phyloP scores from a whole-genome alignment of 2,888 invertebrate species.

The Drosophila recens region DNA sequence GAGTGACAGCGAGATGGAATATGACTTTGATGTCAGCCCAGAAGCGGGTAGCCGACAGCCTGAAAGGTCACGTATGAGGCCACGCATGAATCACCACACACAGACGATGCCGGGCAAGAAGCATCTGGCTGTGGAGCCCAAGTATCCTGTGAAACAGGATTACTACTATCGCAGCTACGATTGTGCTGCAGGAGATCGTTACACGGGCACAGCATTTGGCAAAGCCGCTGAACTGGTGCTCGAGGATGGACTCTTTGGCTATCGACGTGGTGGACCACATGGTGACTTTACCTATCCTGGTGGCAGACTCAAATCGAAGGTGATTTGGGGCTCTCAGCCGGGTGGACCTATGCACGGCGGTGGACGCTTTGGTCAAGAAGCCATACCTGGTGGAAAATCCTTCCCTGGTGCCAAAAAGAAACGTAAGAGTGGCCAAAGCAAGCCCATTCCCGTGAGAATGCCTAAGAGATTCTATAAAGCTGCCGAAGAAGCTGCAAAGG shows the following conservation, averaged over 20 bases:
- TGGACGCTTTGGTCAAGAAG: slow-evolving; percentile 5
- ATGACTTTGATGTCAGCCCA: slow-evolving; percentile 90
- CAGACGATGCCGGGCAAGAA: slow-evolving; percentile 87
- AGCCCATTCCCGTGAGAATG: slow-evolving; percentile 33
- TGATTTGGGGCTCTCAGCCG: slow-evolving; percentile 4
- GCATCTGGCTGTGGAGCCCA: slow-evolving; percentile 79
- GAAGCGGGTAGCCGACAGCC: slow-evolving; percentile 87
- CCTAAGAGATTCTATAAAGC: slow-evolving; percentile 15
- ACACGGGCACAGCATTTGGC: slow-evolving; percentile 54
- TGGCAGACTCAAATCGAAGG: not conserved
- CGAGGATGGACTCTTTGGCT: slow-evolving; percentile 64
- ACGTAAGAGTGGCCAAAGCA: not conserved
- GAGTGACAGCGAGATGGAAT: slow-evolving; percentile 87
- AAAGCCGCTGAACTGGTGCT: slow-evolving; percentile 32
- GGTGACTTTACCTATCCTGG: slow-evolving; percentile 13
- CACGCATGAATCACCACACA: slow-evolving; percentile 86
- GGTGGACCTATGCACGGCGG: slow-evolving; percentile 36
- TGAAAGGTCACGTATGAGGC: slow-evolving; percentile 85
- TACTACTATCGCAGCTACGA: slow-evolving; percentile 70
- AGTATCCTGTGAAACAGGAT: slow-evolving; percentile 53
- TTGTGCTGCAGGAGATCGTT: slow-evolving; percentile 71
- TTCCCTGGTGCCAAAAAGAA: slow-evolving; percentile 18
- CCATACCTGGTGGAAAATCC: slow-evolving; percentile 4
- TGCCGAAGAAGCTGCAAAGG: not conserved
- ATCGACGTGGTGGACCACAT: slow-evolving; percentile 50